These are phyloP conservation scores for Coluber constrictor DNA, from an alignment of 2,797 vertebrate genomes.

Conservation along the genomic window DNA sequence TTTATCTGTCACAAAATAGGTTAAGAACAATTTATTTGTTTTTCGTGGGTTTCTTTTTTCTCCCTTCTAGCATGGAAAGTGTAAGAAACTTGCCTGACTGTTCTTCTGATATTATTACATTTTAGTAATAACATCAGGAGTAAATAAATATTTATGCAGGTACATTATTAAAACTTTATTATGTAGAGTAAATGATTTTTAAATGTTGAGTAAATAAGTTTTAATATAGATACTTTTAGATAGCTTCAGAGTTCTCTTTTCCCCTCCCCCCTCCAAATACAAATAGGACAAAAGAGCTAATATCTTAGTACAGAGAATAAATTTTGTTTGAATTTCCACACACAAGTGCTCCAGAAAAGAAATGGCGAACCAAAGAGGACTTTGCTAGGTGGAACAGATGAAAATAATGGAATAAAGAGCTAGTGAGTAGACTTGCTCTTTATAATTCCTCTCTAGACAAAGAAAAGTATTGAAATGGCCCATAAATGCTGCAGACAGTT, in stretches of 20 bases:
- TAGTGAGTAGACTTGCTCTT: background rate
- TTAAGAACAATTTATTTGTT: background rate
- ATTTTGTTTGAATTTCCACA: background rate
- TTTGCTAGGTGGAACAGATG: background rate
- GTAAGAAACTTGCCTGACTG: background rate
- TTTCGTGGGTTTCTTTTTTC: background rate
- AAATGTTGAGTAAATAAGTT: conserved; percentile 1
- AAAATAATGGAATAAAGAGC: background rate
- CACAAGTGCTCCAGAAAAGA: background rate
- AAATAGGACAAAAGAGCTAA: background rate
- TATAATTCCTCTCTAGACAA: background rate
- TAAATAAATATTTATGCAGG: conserved; percentile 23
- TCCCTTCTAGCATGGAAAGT: background rate
- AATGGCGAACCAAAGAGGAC: background rate
- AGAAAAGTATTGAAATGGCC: background rate
- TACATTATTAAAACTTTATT: background rate
- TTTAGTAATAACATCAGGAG: background rate
- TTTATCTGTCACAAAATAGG: background rate
- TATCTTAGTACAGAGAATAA: background rate
- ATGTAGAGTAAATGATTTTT: background rate
- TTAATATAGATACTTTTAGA: conserved; percentile 8
- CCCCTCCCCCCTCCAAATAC: accelerated
- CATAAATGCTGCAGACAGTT: background rate
- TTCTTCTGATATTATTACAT: background rate
- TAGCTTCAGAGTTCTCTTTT: background rate